Base-by-base conservation (phyloP, 2,888 invertebrate genomes). In the Volucella bombylans region DNA sequence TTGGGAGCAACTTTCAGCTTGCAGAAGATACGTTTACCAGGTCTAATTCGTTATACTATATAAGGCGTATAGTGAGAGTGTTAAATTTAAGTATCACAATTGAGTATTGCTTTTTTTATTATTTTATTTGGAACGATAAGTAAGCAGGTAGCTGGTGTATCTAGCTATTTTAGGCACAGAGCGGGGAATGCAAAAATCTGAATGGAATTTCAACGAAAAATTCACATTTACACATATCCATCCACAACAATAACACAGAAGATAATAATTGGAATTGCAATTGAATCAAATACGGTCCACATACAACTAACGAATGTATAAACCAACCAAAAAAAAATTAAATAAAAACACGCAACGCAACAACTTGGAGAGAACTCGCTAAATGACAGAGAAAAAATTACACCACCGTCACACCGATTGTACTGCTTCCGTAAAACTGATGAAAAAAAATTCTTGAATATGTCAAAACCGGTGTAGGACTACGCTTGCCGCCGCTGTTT, bases 261-360 rank as follows among this genome's bases (percentile, higher is more conserved):
- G 9, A 52, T 23, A 39, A 67, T 79, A 86, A 88, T 89, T 87
- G 86, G 87, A 87, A 87, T 88, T 86, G 87, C 89, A 89, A 89
- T 89, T 89, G 86, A 89, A 89, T 87, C 87, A 87, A 89, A 88
- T 87, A 87, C 89, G 88, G 88, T 87, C 89, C 89, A 89, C 88
- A 88, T 47, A 10, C 23, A 47, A 50, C 49, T 52, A 50, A 68
- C 49, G 15, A 72, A 43, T 18, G 77, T 64, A 23, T 55, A 45
- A 67, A 15, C 43, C 38, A 73, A 65, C 43, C 14, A 43, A 31
- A 45, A 18, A 78, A 69, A 68, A 54, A 88, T 79, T 68, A 88
- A 89, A 89, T 87, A 86, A 87, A 88, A 89, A 87, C 88, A 87
- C 88, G 79, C 77, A 81, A 87, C 87, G 82, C 86, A 86, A 87